Evolutionary conservation across 2,888 invertebrate species (phyloP).

Genomic region (Xestia rhomboidea): DNA sequence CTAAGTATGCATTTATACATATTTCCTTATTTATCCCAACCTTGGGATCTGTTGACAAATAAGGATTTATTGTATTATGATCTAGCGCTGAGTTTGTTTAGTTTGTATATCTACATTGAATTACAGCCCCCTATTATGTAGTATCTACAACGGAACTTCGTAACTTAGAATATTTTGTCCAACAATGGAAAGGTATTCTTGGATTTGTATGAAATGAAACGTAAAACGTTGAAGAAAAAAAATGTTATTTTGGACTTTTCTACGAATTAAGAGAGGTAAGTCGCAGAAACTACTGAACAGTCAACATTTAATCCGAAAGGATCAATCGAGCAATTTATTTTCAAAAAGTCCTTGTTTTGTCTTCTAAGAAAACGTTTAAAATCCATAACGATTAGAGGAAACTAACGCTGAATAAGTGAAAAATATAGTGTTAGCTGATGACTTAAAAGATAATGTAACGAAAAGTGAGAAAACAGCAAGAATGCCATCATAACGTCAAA

Average conservation of each 20-base stretch:
- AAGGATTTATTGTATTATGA: constrained; percentile 47
- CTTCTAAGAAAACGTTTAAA: not conserved
- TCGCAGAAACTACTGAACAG: not conserved
- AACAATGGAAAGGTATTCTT: not conserved
- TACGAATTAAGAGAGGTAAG: not conserved
- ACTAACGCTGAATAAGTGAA: not conserved
- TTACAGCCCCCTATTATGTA: not conserved
- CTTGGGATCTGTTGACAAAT: constrained; percentile 49
- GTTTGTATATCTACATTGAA: constrained; percentile 21
- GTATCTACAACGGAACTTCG: not conserved
- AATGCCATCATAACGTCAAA: not conserved
- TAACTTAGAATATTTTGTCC: not conserved
- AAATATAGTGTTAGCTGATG: constrained; percentile 2
- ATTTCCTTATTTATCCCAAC: constrained; percentile 57
- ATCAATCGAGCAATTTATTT: constrained; percentile 1
- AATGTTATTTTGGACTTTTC: not conserved
- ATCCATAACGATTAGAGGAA: not conserved
- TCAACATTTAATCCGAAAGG: not conserved
- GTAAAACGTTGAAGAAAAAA: not conserved
- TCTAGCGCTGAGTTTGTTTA: constrained; percentile 13
- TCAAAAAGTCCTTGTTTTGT: not conserved
- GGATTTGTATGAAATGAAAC: not conserved
- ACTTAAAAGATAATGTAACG: not conserved
- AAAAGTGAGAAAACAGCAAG: constrained; percentile 1
- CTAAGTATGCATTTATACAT: constrained; percentile 37